Conservation (phyloP, 2,113 vertebrate species). For the Oryzias woworae region DNA sequence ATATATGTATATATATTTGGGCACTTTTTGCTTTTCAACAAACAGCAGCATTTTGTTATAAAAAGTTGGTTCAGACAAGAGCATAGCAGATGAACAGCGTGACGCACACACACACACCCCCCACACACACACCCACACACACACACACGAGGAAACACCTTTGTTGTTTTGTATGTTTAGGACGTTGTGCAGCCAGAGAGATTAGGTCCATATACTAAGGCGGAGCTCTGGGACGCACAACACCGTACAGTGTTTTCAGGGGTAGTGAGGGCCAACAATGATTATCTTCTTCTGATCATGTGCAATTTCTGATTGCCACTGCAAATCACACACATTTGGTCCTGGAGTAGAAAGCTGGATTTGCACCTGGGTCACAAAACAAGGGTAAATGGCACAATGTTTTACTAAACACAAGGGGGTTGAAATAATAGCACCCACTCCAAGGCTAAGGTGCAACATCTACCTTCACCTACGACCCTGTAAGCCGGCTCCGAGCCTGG, state of each 20-base stretch:
- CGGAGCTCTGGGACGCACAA: slow-evolving; percentile 65
- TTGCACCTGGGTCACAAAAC: slow-evolving; percentile 42
- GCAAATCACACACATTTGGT: slow-evolving; percentile 71
- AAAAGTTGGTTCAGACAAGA: slow-evolving; percentile 59
- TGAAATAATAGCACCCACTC: slow-evolving; percentile 28
- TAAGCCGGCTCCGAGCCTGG: neutral
- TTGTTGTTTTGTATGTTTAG: slow-evolving; percentile 28
- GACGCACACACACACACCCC: slow-evolving; percentile 25
- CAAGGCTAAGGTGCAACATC: neutral
- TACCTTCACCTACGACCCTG: slow-evolving; percentile 5
- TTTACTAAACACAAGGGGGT: slow-evolving; percentile 13
- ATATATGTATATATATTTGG: slow-evolving; percentile 45
- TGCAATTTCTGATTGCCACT: slow-evolving; percentile 71
- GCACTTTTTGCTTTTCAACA: slow-evolving; percentile 73
- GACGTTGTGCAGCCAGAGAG: slow-evolving; percentile 71
- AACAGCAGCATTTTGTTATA: slow-evolving; percentile 78
- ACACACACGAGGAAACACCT: slow-evolving; percentile 60
- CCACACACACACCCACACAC: slow-evolving; percentile 2
- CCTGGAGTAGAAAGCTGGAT: slow-evolving; percentile 52
- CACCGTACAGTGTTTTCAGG: slow-evolving; percentile 67
- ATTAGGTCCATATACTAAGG: slow-evolving; percentile 73
- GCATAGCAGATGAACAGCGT: slow-evolving; percentile 52
- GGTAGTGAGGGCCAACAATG: slow-evolving; percentile 55
- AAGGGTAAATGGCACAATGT: slow-evolving; percentile 62
- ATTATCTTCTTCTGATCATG: slow-evolving; percentile 67